A percentile compares a stretch with the other conserved stretches of the same genome.
Conservation (phyloP, 2,113 vertebrate genomes). For the Hippoglossus stenolepis region DNA sequence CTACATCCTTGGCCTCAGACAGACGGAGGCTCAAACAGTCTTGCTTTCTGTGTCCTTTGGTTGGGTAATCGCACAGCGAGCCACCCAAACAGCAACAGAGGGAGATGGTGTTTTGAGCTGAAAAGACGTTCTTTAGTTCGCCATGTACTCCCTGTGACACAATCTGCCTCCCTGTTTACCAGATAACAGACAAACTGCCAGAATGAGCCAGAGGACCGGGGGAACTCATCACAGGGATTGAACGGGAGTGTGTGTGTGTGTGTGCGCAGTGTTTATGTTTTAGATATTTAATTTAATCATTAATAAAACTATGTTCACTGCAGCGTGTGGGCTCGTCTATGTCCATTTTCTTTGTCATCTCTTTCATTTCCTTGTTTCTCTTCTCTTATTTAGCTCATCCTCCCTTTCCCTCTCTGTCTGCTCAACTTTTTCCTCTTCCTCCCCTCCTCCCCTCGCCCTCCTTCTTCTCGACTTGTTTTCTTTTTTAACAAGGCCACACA, state of each 20-base stretch:
- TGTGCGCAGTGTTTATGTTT: slow-evolving; percentile 13
- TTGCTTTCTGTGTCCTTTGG: slow-evolving; percentile 50
- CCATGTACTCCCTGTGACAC: slow-evolving; percentile 68
- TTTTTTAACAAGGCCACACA: slow-evolving; percentile 62
- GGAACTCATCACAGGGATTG: slow-evolving; percentile 15
- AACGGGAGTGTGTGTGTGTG: slow-evolving; percentile 7
- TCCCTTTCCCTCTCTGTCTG: neutral
- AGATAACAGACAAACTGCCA: slow-evolving; percentile 60
- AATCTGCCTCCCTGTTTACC: slow-evolving; percentile 60
- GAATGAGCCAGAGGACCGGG: neutral
- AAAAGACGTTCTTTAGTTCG: slow-evolving; percentile 63
- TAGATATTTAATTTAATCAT: slow-evolving; percentile 2
- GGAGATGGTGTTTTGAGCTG: slow-evolving; percentile 57
- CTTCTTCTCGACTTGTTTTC: slow-evolving; percentile 45
- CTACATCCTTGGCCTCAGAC: slow-evolving; percentile 56
- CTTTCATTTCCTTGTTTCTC: neutral
- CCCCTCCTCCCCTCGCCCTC: neutral
- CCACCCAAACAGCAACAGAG: slow-evolving; percentile 67
- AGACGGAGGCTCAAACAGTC: slow-evolving; percentile 41
- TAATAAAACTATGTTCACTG: slow-evolving; percentile 7
- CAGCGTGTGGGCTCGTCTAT: neutral
- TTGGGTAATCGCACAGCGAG: slow-evolving; percentile 55
- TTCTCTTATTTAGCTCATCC: slow-evolving; percentile 5
- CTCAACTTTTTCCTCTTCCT: slow-evolving; percentile 17
- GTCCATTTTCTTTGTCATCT: slow-evolving; percentile 22